These are phyloP conservation scores for Tiaroga cobitis DNA, from an alignment of 2,797 vertebrate genomes.

Conservation along the genomic window DNA sequence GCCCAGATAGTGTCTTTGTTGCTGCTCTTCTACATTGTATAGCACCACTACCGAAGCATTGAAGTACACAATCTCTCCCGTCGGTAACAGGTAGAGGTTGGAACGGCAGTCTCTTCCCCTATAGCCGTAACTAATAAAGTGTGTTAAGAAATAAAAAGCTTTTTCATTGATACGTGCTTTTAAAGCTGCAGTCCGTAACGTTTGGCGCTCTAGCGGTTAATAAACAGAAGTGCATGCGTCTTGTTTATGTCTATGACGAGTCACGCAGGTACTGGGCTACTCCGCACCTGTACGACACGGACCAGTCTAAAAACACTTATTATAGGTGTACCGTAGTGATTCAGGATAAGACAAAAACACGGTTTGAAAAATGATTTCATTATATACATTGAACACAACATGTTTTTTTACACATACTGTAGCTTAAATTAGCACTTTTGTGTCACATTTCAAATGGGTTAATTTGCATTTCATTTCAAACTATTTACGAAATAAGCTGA, in stretches of 20 bases:
- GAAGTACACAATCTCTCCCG: constrained; percentile 92
- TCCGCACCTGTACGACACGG: no score
- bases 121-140: constrained; percentile 84
- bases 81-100: constrained; percentile 91
- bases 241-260: no score
- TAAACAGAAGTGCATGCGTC: no score
- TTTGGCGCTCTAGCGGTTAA: no score
- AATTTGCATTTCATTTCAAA: not conserved
- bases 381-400: no score
- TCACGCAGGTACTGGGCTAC: no score
- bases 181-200: no score
- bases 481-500: not conserved
- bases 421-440: not conserved
- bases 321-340: no score
- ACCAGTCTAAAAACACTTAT: no score
- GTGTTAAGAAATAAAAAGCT: constrained; percentile 66
- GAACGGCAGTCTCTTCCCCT: constrained; percentile 89
- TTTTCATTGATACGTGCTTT: not conserved
- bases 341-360: no score
- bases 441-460: not conserved
- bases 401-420: no score
- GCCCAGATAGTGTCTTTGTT: constrained; percentile 91
- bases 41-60: constrained; percentile 90
- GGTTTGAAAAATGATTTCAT: no score
- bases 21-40: constrained; percentile 88